These are phyloP conservation scores for Rhyacichthys aspro DNA, from an alignment of 2,797 vertebrate genomes.

Conservation along the genomic window DNA sequence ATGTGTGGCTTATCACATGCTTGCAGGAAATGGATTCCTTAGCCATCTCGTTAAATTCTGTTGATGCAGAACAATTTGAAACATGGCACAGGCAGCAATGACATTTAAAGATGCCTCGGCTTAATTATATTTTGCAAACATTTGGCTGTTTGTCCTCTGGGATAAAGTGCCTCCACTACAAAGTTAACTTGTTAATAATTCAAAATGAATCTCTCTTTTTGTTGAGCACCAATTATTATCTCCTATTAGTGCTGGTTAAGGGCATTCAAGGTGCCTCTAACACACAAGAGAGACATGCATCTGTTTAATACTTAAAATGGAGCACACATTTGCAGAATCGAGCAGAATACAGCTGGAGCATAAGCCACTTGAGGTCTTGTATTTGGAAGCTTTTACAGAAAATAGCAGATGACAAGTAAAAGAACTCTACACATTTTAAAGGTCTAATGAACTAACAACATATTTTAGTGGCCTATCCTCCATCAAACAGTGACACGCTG, in stretches of 20 bases:
- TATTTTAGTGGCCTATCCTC: too few relatives aligned
- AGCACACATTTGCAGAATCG: conserved; percentile 43
- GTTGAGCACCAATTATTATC: conserved; percentile 83
- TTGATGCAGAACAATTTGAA: conserved; percentile 99
- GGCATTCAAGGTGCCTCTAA: conserved; percentile 79
- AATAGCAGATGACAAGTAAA: too few relatives aligned
- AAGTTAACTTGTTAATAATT: conserved; percentile 98
- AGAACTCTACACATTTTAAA: too few relatives aligned
- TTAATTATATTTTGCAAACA: conserved; percentile 99
- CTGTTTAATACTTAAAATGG: conserved; percentile 67
- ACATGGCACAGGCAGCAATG: conserved; percentile 99
- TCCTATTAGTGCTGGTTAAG: conserved; percentile 83
- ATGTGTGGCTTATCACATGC: conserved; percentile 98
- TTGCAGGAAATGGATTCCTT: conserved; percentile 98
- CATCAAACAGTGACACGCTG: too few relatives aligned
- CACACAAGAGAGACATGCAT: conserved; percentile 66
- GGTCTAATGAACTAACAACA: too few relatives aligned
- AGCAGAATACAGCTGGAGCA: conserved; percentile 47
- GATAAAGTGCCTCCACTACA: conserved; percentile 99
- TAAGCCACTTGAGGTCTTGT: conserved; percentile 29
- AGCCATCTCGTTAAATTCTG: conserved; percentile 99
- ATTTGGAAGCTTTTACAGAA: neutral
- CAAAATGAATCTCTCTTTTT: conserved; percentile 81
- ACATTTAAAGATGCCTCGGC: conserved; percentile 99
- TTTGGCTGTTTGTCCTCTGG: conserved; percentile 97